These are phyloP conservation scores for Pithys albifrons DNA, from an alignment of 2,113 vertebrate genomes.

Conservation along the genomic window DNA sequence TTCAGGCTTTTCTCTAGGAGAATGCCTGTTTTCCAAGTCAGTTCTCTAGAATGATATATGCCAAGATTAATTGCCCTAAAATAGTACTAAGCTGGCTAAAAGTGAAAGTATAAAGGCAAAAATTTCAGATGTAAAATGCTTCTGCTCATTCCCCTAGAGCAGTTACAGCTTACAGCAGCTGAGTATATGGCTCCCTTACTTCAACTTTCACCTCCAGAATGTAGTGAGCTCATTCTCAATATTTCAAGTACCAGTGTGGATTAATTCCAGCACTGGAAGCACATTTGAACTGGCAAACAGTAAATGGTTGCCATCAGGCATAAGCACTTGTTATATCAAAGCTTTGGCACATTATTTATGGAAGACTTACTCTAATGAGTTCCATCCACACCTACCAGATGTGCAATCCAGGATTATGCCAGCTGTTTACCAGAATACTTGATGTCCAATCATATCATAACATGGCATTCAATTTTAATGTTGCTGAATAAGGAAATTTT, in stretches of 20 bases:
- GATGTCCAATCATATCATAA: constrained; percentile 15
- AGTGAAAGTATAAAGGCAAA: neutral
- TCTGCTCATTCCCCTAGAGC: neutral
- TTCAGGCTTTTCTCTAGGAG: neutral
- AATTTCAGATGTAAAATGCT: neutral
- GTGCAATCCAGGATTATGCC: constrained; percentile 54
- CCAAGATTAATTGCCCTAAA: neutral
- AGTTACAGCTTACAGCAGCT: neutral
- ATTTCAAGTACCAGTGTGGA: constrained; percentile 65
- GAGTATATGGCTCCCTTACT: neutral
- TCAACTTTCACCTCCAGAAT: constrained; percentile 34
- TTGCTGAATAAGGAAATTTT: constrained; percentile 32
- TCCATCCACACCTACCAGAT: constrained; percentile 70
- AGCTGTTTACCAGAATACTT: constrained; percentile 59
- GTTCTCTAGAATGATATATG: neutral
- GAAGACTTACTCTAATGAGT: constrained; percentile 69
- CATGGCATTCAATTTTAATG: constrained; percentile 32
- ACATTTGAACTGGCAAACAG: constrained; percentile 69
- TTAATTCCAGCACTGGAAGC: constrained; percentile 53
- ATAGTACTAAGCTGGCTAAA: neutral
- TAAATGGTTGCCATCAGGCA: constrained; percentile 62
- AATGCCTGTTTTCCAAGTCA: neutral
- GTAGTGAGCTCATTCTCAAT: constrained; percentile 36
- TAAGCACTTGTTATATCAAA: constrained; percentile 64
- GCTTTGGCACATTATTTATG: constrained; percentile 67